These are phyloP conservation scores for Anagrus nilaparvatae DNA, from an alignment of 1,140 invertebrate species.

Conservation along the genomic window DNA sequence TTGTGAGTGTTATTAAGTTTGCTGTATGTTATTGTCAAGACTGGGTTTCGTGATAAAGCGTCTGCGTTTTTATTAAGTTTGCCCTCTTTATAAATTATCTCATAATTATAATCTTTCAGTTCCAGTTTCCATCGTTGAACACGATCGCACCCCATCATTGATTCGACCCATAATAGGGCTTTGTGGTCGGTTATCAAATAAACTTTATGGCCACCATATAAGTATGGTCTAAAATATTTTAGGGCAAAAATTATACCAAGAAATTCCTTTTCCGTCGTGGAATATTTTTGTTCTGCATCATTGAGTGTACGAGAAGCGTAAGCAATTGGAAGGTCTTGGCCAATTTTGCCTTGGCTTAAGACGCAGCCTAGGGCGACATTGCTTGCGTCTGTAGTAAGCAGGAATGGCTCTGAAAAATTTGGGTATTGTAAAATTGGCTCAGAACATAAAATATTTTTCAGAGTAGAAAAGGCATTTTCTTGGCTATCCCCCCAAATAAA, in stretches of 20 bases:
- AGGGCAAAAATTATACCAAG: slow-evolving; percentile 30
- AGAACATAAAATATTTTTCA: slow-evolving; percentile 32
- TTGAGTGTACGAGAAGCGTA: slow-evolving; percentile 25
- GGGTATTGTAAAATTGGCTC: slow-evolving; percentile 32
- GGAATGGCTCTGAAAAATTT: slow-evolving; percentile 28
- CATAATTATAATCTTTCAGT: too few relatives aligned
- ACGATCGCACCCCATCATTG: too few relatives aligned
- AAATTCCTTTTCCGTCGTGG: slow-evolving; percentile 23
- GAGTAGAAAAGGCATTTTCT: slow-evolving; percentile 29
- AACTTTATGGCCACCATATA: too few relatives aligned
- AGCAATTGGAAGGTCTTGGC: slow-evolving; percentile 20
- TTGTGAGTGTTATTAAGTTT: too few relatives aligned
- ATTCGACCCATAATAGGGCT: too few relatives aligned
- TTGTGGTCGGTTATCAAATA: too few relatives aligned
- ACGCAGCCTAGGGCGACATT: slow-evolving; percentile 25
- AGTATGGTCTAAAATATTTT: slow-evolving; percentile 30
- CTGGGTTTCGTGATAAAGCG: too few relatives aligned
- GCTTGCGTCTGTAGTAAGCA: slow-evolving; percentile 27
- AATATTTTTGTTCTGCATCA: slow-evolving; percentile 22
- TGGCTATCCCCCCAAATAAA: slow-evolving; percentile 15
- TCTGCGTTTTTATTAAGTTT: too few relatives aligned
- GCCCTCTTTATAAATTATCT: too few relatives aligned
- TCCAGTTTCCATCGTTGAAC: too few relatives aligned
- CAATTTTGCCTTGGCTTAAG: slow-evolving; percentile 24
- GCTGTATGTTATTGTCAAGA: too few relatives aligned